These are phyloP conservation scores for Acanthis flammea DNA, from an alignment of 2,797 vertebrate genomes.

Conservation along the genomic window DNA sequence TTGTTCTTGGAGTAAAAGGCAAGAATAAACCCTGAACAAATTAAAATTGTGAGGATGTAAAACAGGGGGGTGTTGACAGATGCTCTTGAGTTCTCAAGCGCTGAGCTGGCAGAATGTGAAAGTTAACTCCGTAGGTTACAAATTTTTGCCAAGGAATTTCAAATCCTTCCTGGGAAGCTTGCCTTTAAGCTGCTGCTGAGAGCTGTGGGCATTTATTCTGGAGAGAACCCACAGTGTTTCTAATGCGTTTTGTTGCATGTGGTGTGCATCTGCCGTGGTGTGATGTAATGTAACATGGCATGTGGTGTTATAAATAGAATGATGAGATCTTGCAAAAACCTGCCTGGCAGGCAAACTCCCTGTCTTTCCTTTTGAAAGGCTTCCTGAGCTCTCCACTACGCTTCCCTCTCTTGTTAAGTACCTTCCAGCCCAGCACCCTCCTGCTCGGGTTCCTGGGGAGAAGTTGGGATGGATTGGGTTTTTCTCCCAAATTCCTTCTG, in stretches of 20 bases:
- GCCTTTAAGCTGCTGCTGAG: background rate
- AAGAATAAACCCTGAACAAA: background rate
- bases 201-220: constrained; percentile 12
- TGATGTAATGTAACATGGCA: constrained; percentile 56
- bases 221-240: constrained; percentile 35
- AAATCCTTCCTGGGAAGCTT: constrained; percentile 2
- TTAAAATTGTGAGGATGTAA: background rate
- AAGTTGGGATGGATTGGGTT: background rate
- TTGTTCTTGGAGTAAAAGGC: background rate
- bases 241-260: constrained; percentile 47
- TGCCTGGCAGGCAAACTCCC: constrained; percentile 60
- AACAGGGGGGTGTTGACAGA: background rate
- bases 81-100: background rate
- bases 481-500: background rate
- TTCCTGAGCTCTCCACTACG: background rate
- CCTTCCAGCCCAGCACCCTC: background rate
- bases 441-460: background rate
- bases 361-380: constrained; percentile 4
- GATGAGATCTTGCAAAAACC: constrained; percentile 44
- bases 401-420: background rate
- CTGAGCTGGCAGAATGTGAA: background rate
- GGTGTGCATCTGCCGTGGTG: constrained; percentile 34
- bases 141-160: background rate
- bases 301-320: constrained; percentile 72
- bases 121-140: background rate